A percentile compares a stretch with the other conserved stretches of the same genome.
phyloP scores from a whole-genome alignment of 92 coral and sea anemone species.

The Heteractis magnifica region DNA sequence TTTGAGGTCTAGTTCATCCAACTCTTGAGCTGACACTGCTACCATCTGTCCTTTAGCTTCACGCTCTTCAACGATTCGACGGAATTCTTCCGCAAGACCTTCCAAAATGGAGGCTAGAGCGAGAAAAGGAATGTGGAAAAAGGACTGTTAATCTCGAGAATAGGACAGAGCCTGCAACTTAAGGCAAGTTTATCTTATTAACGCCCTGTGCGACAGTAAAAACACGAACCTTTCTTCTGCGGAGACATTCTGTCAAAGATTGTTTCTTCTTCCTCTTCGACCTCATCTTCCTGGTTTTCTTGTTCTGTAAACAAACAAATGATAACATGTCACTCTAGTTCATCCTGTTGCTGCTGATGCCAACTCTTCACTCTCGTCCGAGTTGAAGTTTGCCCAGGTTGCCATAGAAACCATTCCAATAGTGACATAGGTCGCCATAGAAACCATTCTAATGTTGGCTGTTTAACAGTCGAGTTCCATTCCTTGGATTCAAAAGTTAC shows the following conservation, averaged over 20 bases:
- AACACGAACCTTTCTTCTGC: slow-evolving; percentile 75
- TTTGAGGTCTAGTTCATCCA: slow-evolving; percentile 89
- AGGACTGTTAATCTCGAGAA: background rate
- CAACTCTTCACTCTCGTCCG: background rate
- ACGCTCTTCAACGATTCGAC: slow-evolving; percentile 87
- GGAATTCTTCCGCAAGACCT: slow-evolving; percentile 74
- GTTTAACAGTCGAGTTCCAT: too few species aligned
- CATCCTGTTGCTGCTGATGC: background rate
- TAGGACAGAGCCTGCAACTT: background rate
- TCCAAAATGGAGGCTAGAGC: slow-evolving; percentile 75
- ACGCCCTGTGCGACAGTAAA: too few species aligned
- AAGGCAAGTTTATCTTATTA: too few species aligned
- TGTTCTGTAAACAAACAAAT: slow-evolving; percentile 30
- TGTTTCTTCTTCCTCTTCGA: slow-evolving; percentile 69
- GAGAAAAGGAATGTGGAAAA: background rate
- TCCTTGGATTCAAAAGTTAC: too few species aligned
- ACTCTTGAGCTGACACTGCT: slow-evolving; percentile 70
- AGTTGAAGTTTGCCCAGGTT: too few species aligned
- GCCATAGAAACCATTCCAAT: too few species aligned
- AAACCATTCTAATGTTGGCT: too few species aligned
- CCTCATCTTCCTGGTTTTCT: slow-evolving; percentile 64
- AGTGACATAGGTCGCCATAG: too few species aligned
- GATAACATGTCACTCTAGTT: background rate
- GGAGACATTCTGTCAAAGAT: slow-evolving; percentile 79
- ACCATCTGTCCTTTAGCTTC: slow-evolving; percentile 79